Evolutionary conservation across 2,888 invertebrate species (phyloP), one percentile per base, ranked within the genome.

Genomic region (Yponomeuta evonymella): DNA sequence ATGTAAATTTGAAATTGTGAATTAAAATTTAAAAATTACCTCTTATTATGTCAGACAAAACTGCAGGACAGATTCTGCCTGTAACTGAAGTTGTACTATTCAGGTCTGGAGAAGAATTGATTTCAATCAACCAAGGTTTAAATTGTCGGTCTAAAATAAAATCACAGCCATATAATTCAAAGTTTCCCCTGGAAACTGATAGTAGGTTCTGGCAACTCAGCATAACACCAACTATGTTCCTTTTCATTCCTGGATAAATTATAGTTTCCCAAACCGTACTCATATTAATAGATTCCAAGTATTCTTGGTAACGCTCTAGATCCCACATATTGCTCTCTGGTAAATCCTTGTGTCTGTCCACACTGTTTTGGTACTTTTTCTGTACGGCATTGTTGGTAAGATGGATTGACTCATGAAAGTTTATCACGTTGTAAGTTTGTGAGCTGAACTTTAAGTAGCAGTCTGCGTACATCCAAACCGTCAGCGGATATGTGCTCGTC

Each of bases 91-190:
- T 98, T 43, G 97, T 97, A 33, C 95, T 93, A 73, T 94, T 93
- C 86, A 98, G 94, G 85, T 97, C 96, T 0, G 98, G 98, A 80
- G 96, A 95, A 2, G 97, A 96, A 90, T 98, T 98, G 75, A 98
- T 97, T 92, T 98, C 98, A 77, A 98, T 96, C 73, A 98, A 88
- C 96, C 97, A 98, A 0, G 98, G 97, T 73, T 95, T 94, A 77
- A 95, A 96, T 78, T 97, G 95, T 79, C 97, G 95, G 72, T 96
- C 96, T 62, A 98, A 84, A 93, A 98, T 96, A 83, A 98, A 98
- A 88, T 98, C 98, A 70, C 98, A 98, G 8, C 98, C 98, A 81
- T 97, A 98, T 62, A 98, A 83, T 84, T 98, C 98, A 86, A 98
- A 98, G 72, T 96, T 95, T 79, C 96, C 96, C 78, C 94, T 94